These are phyloP conservation scores for Notarius quadriscutis DNA, from an alignment of 2,113 vertebrate species.

Conservation along the genomic window DNA sequence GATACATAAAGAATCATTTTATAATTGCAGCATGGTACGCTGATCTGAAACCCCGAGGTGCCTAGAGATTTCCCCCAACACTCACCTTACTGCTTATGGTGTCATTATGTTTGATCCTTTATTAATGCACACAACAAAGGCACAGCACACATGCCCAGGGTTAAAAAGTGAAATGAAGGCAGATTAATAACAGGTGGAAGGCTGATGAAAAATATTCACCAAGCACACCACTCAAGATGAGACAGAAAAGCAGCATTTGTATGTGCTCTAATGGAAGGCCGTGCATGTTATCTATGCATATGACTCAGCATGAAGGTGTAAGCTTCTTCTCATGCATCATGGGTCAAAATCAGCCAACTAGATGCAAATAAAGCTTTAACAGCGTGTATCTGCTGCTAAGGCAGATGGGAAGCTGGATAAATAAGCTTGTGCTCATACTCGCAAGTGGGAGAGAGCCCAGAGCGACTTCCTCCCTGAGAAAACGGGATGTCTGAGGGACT, in stretches of 20 bases:
- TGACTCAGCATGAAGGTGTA: slow-evolving; percentile 4
- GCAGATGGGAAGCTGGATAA: slow-evolving; percentile 81
- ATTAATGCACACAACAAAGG: not conserved
- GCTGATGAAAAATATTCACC: slow-evolving; percentile 18
- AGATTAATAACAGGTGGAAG: slow-evolving; percentile 8
- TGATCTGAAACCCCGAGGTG: not conserved
- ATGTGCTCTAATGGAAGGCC: slow-evolving; percentile 10
- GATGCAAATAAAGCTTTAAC: not conserved
- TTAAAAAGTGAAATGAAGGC: slow-evolving; percentile 43
- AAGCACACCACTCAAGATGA: slow-evolving; percentile 28
- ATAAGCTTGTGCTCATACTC: slow-evolving; percentile 88
- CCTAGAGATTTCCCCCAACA: not conserved
- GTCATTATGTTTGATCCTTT: slow-evolving; percentile 33
- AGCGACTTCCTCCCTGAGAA: slow-evolving; percentile 93
- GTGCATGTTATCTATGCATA: not conserved
- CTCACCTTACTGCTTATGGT: slow-evolving; percentile 39
- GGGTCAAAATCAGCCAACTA: not conserved
- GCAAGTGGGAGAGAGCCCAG: slow-evolving; percentile 96
- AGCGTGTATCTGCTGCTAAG: slow-evolving; percentile 35
- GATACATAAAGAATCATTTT: not conserved
- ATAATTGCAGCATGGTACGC: not conserved
- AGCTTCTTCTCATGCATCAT: slow-evolving; percentile 11
- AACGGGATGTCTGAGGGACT: slow-evolving; percentile 99
- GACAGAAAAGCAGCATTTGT: slow-evolving; percentile 14
- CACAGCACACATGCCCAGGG: slow-evolving; percentile 35